Evolutionary conservation across 2,113 vertebrate species (phyloP), one percentile per base, ranked within the genome.

Genomic region (Ascaphus truei): DNA sequence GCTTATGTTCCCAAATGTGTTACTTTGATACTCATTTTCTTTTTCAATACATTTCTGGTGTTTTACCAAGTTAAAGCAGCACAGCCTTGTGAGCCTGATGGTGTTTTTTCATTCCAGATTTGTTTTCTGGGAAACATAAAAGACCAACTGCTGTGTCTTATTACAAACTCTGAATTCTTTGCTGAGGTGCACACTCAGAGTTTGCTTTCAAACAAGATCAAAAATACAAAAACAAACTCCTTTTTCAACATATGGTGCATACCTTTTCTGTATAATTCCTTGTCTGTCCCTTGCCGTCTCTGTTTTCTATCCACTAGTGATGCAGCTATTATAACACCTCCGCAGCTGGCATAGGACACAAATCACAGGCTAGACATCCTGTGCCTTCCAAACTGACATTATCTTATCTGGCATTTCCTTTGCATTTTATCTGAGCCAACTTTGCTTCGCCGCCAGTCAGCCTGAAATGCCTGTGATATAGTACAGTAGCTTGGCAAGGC

Each of bases 331-430:
- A 66, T 31, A n/a, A 29, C 36, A n/a, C 36, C 18, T 53, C 52
- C 5, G 27, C 53, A 16, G 22, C 53, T 33, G 64, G 52, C 64
- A 48, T 34, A 33, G 13, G 20, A 48, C 18, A 58, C 20, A 34
- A 41, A 43, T 22, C 26, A 15, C 43, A 68, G 55, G 36, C 53
- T 43, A 36, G 55, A 59, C 53, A 50, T 59, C 22, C 30, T 50
- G 55, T 50, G 15, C 65, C n/a, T 48, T 68, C 27, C 26, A 22
- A 48, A 34, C 39, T 59, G 65, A 48, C 20, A 48, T 68, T 48
- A 68, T 50, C 22, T 27, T 57, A 15, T 15, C 22, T 59, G 53
- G 65, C 53, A 59, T 59, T 59, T 59, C 59, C 65, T 59, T 68
- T 68, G 41, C 53, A 58, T 68, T 45, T 59, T 25, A 68, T 48